Base-by-base conservation (phyloP, 2,888 invertebrate species). In the Yponomeuta malinellus region DNA sequence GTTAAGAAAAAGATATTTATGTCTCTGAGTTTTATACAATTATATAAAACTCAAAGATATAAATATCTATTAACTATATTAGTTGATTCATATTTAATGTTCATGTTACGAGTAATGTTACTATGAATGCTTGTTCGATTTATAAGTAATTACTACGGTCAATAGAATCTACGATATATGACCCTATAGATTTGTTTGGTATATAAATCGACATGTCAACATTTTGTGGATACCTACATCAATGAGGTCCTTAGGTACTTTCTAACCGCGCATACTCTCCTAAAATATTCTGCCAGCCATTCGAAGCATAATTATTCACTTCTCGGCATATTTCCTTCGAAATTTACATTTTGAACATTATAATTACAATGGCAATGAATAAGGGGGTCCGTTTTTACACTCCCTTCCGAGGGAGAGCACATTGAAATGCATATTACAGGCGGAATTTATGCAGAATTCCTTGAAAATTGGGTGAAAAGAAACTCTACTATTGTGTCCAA, bases 301-400 rank as follows among this genome's bases (percentile, higher is more conserved):
- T 70, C 10, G 5, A 68, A 63, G 70, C 33, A 70, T 63, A 48
- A 70, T 63, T 31, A 72, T 69, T 71, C 59, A 69, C 48, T 66
- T 31, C 69, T 70, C 67, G 72, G 72, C 72, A 75, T 76, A 78
- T 79, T 81, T 78, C 73, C 74, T 74, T 69, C 71, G 70, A 77
- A 80, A 81, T 82, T 85, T 81, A 77, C 79, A 81, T 84, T 83
- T 79, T 73, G 78, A 78, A 75, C 78, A 79, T 80, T 76, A 81
- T 78, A 82, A 82, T 84, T 78, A 79, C 76, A 77, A 77, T 78
- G 77, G 76, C 78, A 74, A 78, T 77, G 74, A 48, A 76, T 75
- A 74, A 74, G 76, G 79, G 78, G 74, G 77, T 74, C 74, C 74
- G 76, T 74, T 75, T 72, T 71, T 77, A 76, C 76, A 75, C 78